Base-by-base conservation (phyloP, 2,888 invertebrate genomes). In the Sinhomidia bicolor region DNA sequence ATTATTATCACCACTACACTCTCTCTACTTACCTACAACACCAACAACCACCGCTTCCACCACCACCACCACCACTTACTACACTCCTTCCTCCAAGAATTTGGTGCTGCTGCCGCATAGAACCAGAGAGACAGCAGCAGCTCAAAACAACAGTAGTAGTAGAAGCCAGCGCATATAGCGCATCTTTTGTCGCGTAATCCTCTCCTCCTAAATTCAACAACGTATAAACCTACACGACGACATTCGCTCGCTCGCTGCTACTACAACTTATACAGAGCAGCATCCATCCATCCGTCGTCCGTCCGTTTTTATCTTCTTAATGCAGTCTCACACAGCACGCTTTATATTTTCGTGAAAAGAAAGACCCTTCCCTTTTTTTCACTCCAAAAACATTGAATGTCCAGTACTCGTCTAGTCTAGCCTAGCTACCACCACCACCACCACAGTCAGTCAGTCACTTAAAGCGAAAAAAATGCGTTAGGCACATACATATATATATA, bases 361-460 rank as follows among this genome's bases (percentile, higher is more conserved):
- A 14, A 41, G 71, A 74, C 74, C 74, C 74, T 74, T 74, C 47
- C 51, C n/a, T 51, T 51, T 12, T 62, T 23, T 44, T 51, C n/a
- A 47, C 74, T 74, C 74, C 74, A 74, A 74, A 74, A 74, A 51
- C 7, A 10, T 23, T 44, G 17, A 23, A 44, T 41, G 41, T 71
- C 71, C 71, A 44, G 71, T 20, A 9, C n/a, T n/a, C n/a, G n/a
- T n/a, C n/a, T n/a, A n/a, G n/a, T n/a, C n/a, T n/a, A n/a, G n/a
- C n/a, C n/a, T n/a, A n/a, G n/a, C n/a, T n/a, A 65, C 0, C 17
- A 26, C 10, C 36, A 71, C 23, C 6, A 47, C 6, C 14, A 47
- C 2, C 47, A 47, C 10, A 12, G 47, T 12, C 1, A 47, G 47
- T 2, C 60, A 32, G 12, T 29, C 65, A n/a, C 29, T n/a, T 23